These are phyloP conservation scores for Ectemnius cavifrons DNA, from an alignment of 2,888 invertebrate species.

Conservation along the genomic window DNA sequence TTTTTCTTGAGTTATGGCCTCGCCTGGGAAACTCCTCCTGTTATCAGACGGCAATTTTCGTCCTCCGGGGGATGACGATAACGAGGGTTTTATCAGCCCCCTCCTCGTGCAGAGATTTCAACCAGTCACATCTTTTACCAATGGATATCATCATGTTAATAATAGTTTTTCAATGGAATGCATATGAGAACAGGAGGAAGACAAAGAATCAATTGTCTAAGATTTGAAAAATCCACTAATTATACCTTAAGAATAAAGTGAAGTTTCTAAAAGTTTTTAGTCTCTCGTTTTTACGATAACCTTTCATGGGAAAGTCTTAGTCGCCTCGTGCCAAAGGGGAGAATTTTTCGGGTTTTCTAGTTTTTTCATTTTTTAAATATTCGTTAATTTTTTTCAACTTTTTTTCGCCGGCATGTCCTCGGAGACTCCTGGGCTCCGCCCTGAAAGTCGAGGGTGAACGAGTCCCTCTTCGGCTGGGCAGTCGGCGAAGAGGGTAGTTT, in stretches of 20 bases:
- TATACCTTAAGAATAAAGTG: too few species aligned
- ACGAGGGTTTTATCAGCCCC: background rate
- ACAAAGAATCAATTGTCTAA: too few species aligned
- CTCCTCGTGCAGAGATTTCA: slow-evolving; percentile 21
- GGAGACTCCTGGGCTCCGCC: slow-evolving; percentile 72
- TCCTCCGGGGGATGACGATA: background rate
- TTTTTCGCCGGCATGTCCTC: slow-evolving; percentile 40
- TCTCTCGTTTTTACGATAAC: too few species aligned
- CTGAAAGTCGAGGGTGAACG: slow-evolving; percentile 71
- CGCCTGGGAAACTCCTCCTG: background rate
- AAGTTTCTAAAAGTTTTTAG: too few species aligned
- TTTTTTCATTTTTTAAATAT: slow-evolving; percentile 51
- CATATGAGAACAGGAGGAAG: too few species aligned
- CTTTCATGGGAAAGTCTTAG: too few species aligned
- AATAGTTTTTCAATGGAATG: too few species aligned
- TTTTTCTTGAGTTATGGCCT: slow-evolving; percentile 11
- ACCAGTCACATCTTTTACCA: slow-evolving; percentile 18
- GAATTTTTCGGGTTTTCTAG: slow-evolving; percentile 28
- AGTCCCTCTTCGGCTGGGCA: slow-evolving; percentile 66
- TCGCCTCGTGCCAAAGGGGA: background rate
- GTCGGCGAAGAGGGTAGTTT: slow-evolving; percentile 66
- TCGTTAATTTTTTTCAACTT: slow-evolving; percentile 38
- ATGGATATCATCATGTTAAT: too few species aligned
- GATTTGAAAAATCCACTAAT: too few species aligned
- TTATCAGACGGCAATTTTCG: slow-evolving; percentile 5